phyloP scores from a whole-genome alignment of 2,888 invertebrate species.

The Cryptus viduatorius region DNA sequence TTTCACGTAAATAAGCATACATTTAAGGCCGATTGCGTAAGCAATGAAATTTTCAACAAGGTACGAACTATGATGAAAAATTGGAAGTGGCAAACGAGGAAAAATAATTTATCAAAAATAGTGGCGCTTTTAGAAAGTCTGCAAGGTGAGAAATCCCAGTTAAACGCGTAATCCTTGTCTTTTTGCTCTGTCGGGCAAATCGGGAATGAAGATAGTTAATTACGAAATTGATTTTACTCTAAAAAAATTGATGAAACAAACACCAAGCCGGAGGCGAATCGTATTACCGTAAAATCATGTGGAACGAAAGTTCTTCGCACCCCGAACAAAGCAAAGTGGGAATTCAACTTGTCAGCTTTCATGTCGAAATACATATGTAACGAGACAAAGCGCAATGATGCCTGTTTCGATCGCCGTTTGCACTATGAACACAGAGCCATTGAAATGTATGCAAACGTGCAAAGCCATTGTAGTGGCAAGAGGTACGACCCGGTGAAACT shows the following conservation, averaged over 20 bases:
- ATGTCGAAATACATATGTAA: constrained; percentile 1
- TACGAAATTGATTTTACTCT: no score
- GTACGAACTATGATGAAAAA: neutral
- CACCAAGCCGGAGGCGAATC: no score
- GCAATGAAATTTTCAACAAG: neutral
- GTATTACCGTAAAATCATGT: neutral
- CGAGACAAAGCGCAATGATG: constrained; percentile 26
- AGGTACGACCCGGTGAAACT: constrained; percentile 25
- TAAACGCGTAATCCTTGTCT: no score
- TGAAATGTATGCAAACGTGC: constrained; percentile 43
- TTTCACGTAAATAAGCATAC: neutral
- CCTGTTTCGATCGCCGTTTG: constrained; percentile 32
- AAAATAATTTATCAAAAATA: no score
- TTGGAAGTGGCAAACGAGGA: no score
- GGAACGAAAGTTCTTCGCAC: neutral
- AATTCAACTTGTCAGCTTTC: neutral
- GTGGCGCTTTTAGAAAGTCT: no score
- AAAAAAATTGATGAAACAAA: no score
- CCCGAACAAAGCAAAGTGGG: constrained; percentile 1
- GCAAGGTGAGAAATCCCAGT: no score
- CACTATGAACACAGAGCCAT: constrained; percentile 46
- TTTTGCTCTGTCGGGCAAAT: no score
- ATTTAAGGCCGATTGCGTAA: neutral
- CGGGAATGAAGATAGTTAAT: no score
- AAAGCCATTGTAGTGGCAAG: constrained; percentile 38